Evolutionary conservation across 2,888 invertebrate species (phyloP), one percentile per base, ranked within the genome.

Genomic region (Cerceris ruficornis): DNA sequence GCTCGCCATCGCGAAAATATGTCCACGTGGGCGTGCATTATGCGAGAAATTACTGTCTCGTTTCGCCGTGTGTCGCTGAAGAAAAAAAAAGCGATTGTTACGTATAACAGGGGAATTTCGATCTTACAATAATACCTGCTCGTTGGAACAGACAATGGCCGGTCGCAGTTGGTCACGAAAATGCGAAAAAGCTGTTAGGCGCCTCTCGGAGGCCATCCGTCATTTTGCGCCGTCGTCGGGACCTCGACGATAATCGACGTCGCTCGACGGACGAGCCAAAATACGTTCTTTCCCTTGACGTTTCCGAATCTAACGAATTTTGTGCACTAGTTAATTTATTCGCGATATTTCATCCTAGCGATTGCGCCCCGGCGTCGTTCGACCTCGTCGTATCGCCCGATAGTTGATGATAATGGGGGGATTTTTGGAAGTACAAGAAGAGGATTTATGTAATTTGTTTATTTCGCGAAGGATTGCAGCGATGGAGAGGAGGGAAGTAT

Each of bases 231-330:
- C 43, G 66, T 57, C 54, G 54, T 72, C 66, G 65, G 54, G 64
- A 14, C 54, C 54, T 42, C 64, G 54, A 52, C 39, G 41, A 64
- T 64, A 64, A 64, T 64, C 55, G 55, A 54, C 65, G 52, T 7
- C 42, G 17, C 55, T 14, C 65, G 65, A 52, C 55, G 65, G n/a
- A 11, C 65, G 55, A 65, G 55, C 55, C 65, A 65, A 65, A 65
- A 28, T 43, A 41, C 14, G 41, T 14, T 50, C 15, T 17, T 17
- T 39, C 49, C 14, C 13, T 17, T 17, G 11, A 4, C 9, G 52
- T 39, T 62, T 49, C 39, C 50, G 39, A 50, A 62, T 62, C 50
- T 49, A 5, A 50, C 9, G 11, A 39, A 50, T 50, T 50, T 28
- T 8, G 17, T n/a, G 46, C n/a, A 46, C 43, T n/a, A 60, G 46